Evolutionary conservation across 2,113 vertebrate species (phyloP), one percentile per base, ranked within the genome.

Genomic region (Triplophysa siluroides): DNA sequence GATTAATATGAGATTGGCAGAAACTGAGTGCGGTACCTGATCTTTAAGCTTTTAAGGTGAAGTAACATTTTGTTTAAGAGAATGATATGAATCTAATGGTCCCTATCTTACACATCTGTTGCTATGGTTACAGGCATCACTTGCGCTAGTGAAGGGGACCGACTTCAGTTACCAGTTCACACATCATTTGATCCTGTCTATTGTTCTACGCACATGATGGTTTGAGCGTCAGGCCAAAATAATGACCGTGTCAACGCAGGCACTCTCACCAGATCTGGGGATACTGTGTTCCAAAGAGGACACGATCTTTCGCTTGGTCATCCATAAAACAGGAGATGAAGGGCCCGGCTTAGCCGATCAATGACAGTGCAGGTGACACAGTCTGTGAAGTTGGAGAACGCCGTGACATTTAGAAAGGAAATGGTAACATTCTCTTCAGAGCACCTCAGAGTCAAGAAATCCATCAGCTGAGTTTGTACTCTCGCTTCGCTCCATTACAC

Each of bases 251-350:
- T 58, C 19, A 58, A n/a, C 6, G 19, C 19, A 58, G 54, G 19
- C 8, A 2, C 54, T 58, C 1, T 9, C 7, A 58, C 1, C 66
- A 62, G 67, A 45, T 65, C 78, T 21, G 67, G 54, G 69, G 65
- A 81, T 79, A 73, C 71, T 66, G 52, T 81, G 80, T 79, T 79
- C 63, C 54, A 56, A 33, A 45, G 68, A 79, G 80, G 26, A 45
- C 41, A 13, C 12, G 54, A 58, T 85, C 71, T 79, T 71, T 85
- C 80, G 19, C 78, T 76, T 76, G 62, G 52, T 79, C 83, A 85
- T 85, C 80, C 83, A 85, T 85, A 72, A 85, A 85, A 82, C 83
- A 85, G 67, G 62, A 80, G 80, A 79, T 62, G 61, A 69, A 66
- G 64, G 54, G 64, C 63, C 64, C n/a, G 66, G 52, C 61, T 82